phyloP scores from a whole-genome alignment of 2,888 invertebrate genomes.

The Galerucella nymphaeae region DNA sequence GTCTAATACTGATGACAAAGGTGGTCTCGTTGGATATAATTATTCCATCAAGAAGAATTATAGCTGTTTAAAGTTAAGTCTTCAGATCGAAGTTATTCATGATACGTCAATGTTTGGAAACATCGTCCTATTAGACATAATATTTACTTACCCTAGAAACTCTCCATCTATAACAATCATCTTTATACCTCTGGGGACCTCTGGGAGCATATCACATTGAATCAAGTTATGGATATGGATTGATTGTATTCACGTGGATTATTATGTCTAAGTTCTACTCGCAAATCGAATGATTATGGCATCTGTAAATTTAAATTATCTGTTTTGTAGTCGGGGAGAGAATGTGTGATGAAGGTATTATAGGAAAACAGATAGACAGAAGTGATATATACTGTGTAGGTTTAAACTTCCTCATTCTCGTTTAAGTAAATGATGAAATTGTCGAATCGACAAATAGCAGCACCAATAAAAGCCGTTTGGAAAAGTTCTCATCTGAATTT shows the following conservation, averaged over 20 bases:
- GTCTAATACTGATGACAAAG: too few relatives aligned
- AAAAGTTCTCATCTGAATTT: too few relatives aligned
- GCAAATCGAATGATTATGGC: slow-evolving; percentile 32
- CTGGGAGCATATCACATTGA: slow-evolving; percentile 11
- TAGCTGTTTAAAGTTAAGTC: too few relatives aligned
- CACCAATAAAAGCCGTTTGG: too few relatives aligned
- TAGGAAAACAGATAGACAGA: slow-evolving; percentile 13
- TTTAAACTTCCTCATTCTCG: too few relatives aligned
- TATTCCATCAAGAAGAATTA: too few relatives aligned
- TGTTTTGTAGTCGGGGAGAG: slow-evolving; percentile 11
- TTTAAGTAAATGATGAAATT: too few relatives aligned
- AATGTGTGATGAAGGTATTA: slow-evolving; percentile 1
- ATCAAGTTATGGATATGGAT: slow-evolving; percentile 34
- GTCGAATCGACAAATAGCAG: too few relatives aligned
- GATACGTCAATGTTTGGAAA: background rate
- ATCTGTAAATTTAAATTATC: slow-evolving; percentile 29
- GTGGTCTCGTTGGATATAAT: too few relatives aligned
- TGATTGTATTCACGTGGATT: slow-evolving; percentile 33
- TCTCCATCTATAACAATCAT: slow-evolving; percentile 31
- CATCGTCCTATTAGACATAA: background rate
- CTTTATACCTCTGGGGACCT: slow-evolving; percentile 22
- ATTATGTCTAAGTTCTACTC: slow-evolving; percentile 33
- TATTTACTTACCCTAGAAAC: slow-evolving; percentile 10
- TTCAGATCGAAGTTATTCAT: background rate
- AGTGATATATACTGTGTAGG: background rate